Base-by-base conservation (phyloP, 2,888 invertebrate species). In the Formica aserva region DNA sequence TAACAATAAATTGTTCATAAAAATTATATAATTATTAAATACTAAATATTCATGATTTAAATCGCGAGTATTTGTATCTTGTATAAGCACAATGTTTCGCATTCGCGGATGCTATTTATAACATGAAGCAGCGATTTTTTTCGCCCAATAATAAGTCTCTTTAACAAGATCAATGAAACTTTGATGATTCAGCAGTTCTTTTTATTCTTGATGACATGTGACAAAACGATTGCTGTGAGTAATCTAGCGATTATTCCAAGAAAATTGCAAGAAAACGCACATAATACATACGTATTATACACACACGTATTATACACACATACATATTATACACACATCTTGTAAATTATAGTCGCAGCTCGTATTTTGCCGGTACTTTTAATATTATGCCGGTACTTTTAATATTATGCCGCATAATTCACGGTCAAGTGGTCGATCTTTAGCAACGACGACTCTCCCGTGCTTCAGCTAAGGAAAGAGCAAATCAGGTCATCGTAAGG, bases 81-180 rank as follows among this genome's bases (percentile, higher is more conserved):
- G 5, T 15, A 63, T 18, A 48, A 48, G 48, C 8, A 18, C 18
- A 35, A 63, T 35, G 0, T 55, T 66, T 67, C 29, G n/a, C 26
- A 38, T 38, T n/a, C 55, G n/a, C 29, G 38, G 26, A 32, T 15
- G 69, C 52, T 78, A 71, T 78, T 78, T 78, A 78, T 78, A 45
- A 60, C 69, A n/a, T 8, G 13, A 57, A 78, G 41, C 38, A n/a
- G n/a, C 55, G 22, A 60, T 78, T 9, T 69, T 32, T 71, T 71
- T 60, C 13, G 11, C 8, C 11, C 60, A 26, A 18, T 60, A 71
- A 45, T 45, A 29, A 41, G 5, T 26, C 60, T 26, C 45, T 60
- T 18, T 35, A 72, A 71, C 32, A 32, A 78, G 72, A 78, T 18
- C 38, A 60, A 57, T 41, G 45, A 32, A 60, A 71, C 0, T 29